Percentiles rank a stretch among this genome's conserved stretches.
phyloP scores from a whole-genome alignment of 2,797 vertebrate genomes.

The Cyprinodon diabolis region DNA sequence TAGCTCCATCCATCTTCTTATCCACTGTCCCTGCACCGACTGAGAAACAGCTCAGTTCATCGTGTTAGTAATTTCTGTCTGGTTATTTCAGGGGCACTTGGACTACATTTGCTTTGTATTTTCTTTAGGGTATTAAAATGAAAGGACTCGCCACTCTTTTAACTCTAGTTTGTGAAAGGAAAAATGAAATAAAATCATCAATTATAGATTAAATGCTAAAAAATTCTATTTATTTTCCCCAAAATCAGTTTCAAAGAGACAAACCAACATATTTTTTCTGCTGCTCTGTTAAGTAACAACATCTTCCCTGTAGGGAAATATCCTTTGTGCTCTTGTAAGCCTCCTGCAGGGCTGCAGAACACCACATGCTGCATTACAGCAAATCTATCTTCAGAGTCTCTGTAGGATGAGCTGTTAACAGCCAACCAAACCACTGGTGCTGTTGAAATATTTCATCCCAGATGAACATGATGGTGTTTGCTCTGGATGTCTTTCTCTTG shows the following conservation, averaged over 20 bases:
- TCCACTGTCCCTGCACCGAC: not conserved
- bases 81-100: not conserved
- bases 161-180: not conserved
- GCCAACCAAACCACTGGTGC: slow-evolving; percentile 25
- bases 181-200: not conserved
- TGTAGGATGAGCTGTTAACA: slow-evolving; percentile 49
- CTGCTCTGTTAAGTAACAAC: slow-evolving; percentile 41
- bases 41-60: not conserved
- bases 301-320: slow-evolving; percentile 40
- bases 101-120: not conserved
- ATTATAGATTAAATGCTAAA: not conserved
- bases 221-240: not conserved
- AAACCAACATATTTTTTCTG: slow-evolving; percentile 25
- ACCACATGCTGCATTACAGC: slow-evolving; percentile 34
- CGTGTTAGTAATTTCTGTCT: not conserved
- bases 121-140: not conserved
- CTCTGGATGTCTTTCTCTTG: not conserved
- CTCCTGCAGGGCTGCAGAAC: slow-evolving; percentile 37
- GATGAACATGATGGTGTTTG: not conserved
- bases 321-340: slow-evolving; percentile 48
- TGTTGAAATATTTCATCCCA: slow-evolving; percentile 14
- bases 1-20: not conserved
- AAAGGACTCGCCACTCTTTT: not conserved
- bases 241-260: slow-evolving; percentile 32
- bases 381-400: slow-evolving; percentile 21